Conservation (phyloP, 2,797 vertebrate genomes). For the Galago senegalensis region DNA sequence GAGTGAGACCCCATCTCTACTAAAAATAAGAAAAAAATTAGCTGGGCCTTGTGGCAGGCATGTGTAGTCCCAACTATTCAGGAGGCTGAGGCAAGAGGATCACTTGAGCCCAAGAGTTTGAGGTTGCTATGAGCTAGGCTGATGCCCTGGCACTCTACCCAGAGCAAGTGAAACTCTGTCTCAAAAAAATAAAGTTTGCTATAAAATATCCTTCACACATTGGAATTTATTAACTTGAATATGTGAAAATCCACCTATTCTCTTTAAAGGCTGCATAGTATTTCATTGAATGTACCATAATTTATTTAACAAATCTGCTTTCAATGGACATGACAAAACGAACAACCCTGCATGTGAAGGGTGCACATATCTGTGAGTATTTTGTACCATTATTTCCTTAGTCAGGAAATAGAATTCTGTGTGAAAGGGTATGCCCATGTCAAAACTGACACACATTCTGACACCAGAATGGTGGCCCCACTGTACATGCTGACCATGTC, state of each 20-base stretch:
- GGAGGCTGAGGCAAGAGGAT: no score
- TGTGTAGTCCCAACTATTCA: no score
- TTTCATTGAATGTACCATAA: not conserved
- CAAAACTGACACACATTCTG: not conserved
- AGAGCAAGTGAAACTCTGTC: no score
- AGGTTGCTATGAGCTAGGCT: no score
- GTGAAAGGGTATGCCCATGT: not conserved
- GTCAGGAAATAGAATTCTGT: not conserved
- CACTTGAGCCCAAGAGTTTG: no score
- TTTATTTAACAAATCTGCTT: not conserved
- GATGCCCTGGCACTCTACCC: no score
- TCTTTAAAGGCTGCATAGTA: not conserved
- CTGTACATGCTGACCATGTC: not conserved
- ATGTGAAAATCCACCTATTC: not conserved
- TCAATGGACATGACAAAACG: not conserved
- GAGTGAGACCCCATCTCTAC: no score
- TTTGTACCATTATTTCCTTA: not conserved
- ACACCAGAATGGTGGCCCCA: not conserved
- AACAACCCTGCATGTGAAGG: not conserved
- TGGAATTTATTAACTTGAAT: conserved; percentile 30
- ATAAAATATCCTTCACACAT: not conserved
- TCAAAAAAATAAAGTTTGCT: not conserved
- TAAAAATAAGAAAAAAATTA: no score
- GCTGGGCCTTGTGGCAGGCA: no score
- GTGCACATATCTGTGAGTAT: rapidly evolving